A percentile compares a stretch with the other conserved stretches of the same genome.
Conservation (phyloP, 2,888 invertebrate genomes). For the Nomada ferruginata region DNA sequence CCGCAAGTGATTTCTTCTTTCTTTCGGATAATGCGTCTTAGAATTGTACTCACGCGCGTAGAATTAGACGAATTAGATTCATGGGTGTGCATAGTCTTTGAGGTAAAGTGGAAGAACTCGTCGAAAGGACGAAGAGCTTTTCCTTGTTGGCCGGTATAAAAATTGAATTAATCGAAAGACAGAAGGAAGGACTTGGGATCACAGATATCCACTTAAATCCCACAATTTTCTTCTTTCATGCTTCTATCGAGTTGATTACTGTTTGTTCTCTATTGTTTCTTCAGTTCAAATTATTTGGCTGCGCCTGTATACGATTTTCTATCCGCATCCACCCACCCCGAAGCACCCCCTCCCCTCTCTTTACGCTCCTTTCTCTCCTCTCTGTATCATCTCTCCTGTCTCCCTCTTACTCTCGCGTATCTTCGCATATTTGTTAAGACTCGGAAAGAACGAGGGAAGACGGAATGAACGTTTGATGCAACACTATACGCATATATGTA, state of each 20-base stretch:
- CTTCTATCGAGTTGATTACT: background rate
- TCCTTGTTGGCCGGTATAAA: background rate
- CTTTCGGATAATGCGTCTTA: conserved; percentile 1
- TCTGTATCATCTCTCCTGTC: conserved; percentile 39
- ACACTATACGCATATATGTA: background rate
- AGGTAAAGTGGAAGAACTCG: background rate
- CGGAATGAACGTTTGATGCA: conserved; percentile 45
- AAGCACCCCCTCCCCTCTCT: conserved; percentile 55
- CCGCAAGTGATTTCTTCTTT: conserved; percentile 37
- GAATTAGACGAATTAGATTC: background rate
- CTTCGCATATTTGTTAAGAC: conserved; percentile 58
- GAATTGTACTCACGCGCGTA: background rate
- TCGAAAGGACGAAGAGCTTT: background rate
- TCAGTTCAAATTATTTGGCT: conserved; percentile 44
- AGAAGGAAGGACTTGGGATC: conserved; percentile 44
- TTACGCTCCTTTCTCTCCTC: conserved; percentile 64
- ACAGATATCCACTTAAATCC: conserved; percentile 6
- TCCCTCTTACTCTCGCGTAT: conserved; percentile 64
- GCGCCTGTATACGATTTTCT: conserved; percentile 65
- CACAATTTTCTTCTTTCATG: conserved; percentile 18
- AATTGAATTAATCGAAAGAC: background rate
- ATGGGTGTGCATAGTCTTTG: background rate
- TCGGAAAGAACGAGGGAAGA: conserved; percentile 55
- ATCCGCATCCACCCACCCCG: conserved; percentile 32
- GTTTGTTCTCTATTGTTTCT: background rate